Evolutionary conservation across 2,888 invertebrate species (phyloP).

Genomic region (Theretra japonica): DNA sequence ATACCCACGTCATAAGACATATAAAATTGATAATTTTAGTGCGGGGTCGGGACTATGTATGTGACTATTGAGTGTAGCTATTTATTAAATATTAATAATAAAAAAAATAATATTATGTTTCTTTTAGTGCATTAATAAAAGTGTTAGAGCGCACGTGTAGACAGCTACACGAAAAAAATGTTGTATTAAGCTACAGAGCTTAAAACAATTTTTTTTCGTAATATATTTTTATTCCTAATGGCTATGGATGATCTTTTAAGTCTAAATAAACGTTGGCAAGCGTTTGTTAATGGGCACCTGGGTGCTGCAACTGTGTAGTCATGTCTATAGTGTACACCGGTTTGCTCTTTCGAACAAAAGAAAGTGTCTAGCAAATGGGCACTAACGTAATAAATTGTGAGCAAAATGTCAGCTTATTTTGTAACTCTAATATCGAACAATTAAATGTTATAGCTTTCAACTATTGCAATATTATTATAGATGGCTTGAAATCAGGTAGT

Average conservation of each 20-base stretch:
- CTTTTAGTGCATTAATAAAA: too few species aligned
- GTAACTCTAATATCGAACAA: background rate
- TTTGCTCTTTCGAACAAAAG: slow-evolving; percentile 12
- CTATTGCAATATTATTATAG: background rate
- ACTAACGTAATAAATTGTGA: background rate
- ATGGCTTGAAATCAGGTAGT: too few species aligned
- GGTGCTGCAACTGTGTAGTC: background rate
- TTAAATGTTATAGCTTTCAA: background rate
- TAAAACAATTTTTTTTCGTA: too few species aligned
- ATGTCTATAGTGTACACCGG: background rate
- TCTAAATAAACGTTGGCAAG: background rate
- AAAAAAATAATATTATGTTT: too few species aligned
- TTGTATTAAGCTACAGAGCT: too few species aligned
- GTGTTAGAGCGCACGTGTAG: too few species aligned
- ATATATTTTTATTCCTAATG: background rate
- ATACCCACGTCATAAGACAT: too few species aligned
- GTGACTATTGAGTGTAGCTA: too few species aligned
- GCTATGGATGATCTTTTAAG: background rate
- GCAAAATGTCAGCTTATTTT: slow-evolving; percentile 9
- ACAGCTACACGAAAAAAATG: too few species aligned
- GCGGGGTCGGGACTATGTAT: too few species aligned
- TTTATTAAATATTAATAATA: too few species aligned
- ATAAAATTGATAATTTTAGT: too few species aligned
- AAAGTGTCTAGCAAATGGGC: background rate
- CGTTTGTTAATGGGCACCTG: background rate